Evolutionary conservation across 2,113 vertebrate genomes (phyloP).

Genomic region (Oreotrochilus melanogaster): DNA sequence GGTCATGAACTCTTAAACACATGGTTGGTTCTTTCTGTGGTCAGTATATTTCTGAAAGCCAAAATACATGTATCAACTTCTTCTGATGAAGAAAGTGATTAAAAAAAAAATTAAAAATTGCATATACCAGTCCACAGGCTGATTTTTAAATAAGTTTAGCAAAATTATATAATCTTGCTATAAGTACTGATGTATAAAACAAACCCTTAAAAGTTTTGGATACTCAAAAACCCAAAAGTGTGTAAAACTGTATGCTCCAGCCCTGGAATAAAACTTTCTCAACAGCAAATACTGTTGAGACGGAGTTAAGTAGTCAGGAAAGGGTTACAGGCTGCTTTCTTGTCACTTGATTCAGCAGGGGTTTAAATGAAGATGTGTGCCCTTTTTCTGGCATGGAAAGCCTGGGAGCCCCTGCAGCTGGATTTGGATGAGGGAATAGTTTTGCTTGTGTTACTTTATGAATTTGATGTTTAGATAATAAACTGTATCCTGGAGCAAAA

Average conservation of each 20-base stretch:
- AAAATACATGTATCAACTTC: not conserved
- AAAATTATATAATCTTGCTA: not conserved
- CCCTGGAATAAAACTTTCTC: not conserved
- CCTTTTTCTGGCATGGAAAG: slow-evolving; percentile 60
- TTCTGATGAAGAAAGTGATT: not conserved
- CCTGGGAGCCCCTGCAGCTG: slow-evolving; percentile 58
- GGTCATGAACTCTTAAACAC: not conserved
- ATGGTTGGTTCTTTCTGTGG: not conserved
- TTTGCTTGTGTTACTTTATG: slow-evolving; percentile 57
- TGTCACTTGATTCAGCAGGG: slow-evolving; percentile 46
- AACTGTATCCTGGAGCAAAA: not conserved
- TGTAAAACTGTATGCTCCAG: not conserved
- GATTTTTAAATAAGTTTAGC: not conserved
- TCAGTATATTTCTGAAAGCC: not conserved
- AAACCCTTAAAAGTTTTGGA: not conserved
- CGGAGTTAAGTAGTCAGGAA: slow-evolving; percentile 40
- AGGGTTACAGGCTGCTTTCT: slow-evolving; percentile 46
- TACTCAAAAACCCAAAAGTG: not conserved
- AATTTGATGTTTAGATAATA: slow-evolving; percentile 63
- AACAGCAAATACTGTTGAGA: not conserved
- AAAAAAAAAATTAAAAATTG: no score
- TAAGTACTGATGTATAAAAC: not conserved
- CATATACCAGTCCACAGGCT: not conserved
- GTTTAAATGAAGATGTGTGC: slow-evolving; percentile 54
- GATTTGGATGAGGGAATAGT: slow-evolving; percentile 47